These are phyloP conservation scores for Bothrops jararaca DNA, from an alignment of 2,113 vertebrate species.

Conservation along the genomic window DNA sequence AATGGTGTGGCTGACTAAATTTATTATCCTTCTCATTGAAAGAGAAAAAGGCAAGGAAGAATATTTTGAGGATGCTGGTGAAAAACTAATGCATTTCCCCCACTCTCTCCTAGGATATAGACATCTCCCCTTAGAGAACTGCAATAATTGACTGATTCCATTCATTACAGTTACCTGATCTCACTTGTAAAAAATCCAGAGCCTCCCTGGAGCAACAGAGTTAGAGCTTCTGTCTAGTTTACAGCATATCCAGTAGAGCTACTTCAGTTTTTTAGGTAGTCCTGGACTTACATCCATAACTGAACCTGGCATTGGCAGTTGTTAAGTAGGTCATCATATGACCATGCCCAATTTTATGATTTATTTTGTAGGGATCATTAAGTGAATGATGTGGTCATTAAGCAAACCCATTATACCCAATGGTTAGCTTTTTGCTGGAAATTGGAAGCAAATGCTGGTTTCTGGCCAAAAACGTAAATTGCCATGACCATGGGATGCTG, in stretches of 20 bases:
- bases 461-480: not conserved
- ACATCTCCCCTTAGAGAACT: not conserved
- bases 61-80: not conserved
- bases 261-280: not conserved
- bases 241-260: not conserved
- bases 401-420: not conserved
- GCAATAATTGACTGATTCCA: not conserved
- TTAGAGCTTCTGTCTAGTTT: not conserved
- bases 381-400: not conserved
- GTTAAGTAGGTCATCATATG: not conserved
- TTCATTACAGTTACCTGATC: not conserved
- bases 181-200: not conserved
- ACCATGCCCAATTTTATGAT: not conserved
- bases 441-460: not conserved
- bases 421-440: not conserved
- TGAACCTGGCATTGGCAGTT: not conserved
- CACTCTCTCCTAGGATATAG: not conserved
- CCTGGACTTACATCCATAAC: not conserved
- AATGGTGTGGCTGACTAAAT: not conserved
- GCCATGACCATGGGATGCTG: too few species aligned
- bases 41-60: not conserved
- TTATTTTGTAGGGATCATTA: not conserved
- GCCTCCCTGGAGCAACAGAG: not conserved
- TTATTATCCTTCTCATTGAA: not conserved
- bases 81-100: not conserved